Evolutionary conservation across 2,888 invertebrate species (phyloP), one percentile per base, ranked within the genome.

Genomic region (Tuta absoluta): DNA sequence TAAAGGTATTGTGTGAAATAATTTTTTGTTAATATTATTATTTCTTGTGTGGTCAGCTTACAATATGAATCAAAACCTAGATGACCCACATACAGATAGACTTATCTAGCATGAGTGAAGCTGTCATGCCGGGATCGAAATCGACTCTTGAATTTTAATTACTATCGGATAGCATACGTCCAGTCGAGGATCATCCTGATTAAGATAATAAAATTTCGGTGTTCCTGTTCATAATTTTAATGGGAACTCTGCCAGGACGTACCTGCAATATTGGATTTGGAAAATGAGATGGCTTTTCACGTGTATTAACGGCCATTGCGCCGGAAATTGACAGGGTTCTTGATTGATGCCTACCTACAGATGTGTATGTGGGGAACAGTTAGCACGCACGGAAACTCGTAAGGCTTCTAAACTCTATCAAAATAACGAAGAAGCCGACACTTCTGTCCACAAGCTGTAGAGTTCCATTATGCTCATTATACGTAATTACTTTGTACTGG

Each of bases 81-180:
- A 81, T 85, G 84, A 84, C 85, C 84, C 77, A 84, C 75, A 82
- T 82, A 76, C 76, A 82, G 77, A 75, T 76, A 75, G 74, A 81
- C 79, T 67, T 64, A 80, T 84, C 76, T 79, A 77, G 73, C 73
- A 74, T 77, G 78, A 82, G 76, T 79, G 79, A 81, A 83, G 78
- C 74, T 78, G 75, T 73, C 68, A 70, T 67, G 71, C 70, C 67
- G 75, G 77, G 78, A 80, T 81, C 77, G 77, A 82, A 81, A 81
- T 78, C 76, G 77, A 75, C 75, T 75, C 75, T 83, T 80, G 76
- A 86, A 83, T 84, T 84, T 84, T 82, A 85, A 85, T 84, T 79
- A 76, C 75, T 74, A 72, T 80, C 56, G 69, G 69, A 72, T 71
- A 68, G 56, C 67, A 68, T 49, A 63, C 63, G 68, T 51, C 23